These are phyloP conservation scores for Sakesphorus luctuosus DNA, from an alignment of 2,113 vertebrate genomes.

Conservation along the genomic window DNA sequence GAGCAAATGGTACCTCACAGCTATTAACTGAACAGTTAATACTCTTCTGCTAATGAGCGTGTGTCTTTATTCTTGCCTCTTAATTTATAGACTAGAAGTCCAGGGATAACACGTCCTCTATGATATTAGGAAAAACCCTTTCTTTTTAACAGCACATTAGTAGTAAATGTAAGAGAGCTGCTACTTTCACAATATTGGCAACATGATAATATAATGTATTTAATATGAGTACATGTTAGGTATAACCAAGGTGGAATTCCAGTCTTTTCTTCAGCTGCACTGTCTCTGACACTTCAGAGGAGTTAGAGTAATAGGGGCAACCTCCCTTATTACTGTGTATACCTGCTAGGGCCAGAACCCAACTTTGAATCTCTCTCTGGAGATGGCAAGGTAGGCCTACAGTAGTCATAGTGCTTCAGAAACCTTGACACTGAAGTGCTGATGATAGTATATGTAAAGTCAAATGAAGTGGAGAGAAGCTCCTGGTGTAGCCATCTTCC, in stretches of 20 bases:
- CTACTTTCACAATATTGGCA: neutral
- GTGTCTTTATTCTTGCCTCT: neutral
- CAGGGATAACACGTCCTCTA: neutral
- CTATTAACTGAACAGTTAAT: neutral
- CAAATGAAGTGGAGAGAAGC: neutral
- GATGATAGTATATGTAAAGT: neutral
- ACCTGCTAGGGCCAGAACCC: neutral
- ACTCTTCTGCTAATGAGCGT: neutral
- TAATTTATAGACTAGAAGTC: neutral
- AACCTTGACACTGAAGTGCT: neutral
- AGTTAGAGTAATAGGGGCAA: neutral
- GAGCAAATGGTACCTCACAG: neutral
- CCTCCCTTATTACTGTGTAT: neutral
- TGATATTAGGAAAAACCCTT: neutral
- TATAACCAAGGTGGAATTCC: neutral
- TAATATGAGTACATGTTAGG: neutral
- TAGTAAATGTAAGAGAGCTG: neutral
- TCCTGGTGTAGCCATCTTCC: neutral
- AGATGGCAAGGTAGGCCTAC: neutral
- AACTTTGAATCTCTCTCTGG: neutral
- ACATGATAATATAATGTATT: neutral
- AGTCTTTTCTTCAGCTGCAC: neutral
- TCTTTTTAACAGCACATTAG: neutral
- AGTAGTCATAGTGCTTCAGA: neutral
- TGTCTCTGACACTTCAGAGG: neutral